Evolutionary conservation across 2,113 vertebrate species (phyloP).

Genomic region (Etia nguti): DNA sequence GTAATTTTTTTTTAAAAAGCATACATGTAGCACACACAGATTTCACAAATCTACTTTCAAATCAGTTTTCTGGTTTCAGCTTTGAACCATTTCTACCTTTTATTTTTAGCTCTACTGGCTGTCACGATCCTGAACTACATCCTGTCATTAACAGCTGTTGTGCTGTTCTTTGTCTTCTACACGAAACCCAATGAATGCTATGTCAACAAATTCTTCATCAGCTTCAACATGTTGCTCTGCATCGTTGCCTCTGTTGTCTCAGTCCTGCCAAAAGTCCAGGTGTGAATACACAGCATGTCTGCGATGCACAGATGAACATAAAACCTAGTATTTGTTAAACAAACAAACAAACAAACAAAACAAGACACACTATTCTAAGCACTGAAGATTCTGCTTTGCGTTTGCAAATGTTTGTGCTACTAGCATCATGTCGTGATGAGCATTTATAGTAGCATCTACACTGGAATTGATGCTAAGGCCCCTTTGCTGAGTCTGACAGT

Average conservation of each 20-base stretch:
- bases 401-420: background rate
- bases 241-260: slow-evolving; percentile 81
- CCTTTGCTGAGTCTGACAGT: background rate
- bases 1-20: accelerated
- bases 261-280: slow-evolving; percentile 86
- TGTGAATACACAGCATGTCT: background rate
- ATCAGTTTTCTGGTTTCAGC: background rate
- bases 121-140: slow-evolving; percentile 78
- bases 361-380: background rate
- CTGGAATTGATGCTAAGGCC: background rate
- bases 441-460: background rate
- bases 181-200: slow-evolving; percentile 79
- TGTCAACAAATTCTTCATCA: slow-evolving; percentile 93
- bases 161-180: slow-evolving; percentile 82
- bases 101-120: slow-evolving; percentile 75
- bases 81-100: background rate
- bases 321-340: background rate
- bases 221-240: slow-evolving; percentile 84
- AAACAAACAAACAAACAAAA: background rate
- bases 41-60: background rate
- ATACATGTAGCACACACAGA: background rate
- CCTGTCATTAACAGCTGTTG: slow-evolving; percentile 67
- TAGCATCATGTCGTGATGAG: background rate
- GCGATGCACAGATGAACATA: background rate
- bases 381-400: background rate